Base-by-base conservation (phyloP, 2,888 invertebrate species). In the Gisinianus flammeolus region DNA sequence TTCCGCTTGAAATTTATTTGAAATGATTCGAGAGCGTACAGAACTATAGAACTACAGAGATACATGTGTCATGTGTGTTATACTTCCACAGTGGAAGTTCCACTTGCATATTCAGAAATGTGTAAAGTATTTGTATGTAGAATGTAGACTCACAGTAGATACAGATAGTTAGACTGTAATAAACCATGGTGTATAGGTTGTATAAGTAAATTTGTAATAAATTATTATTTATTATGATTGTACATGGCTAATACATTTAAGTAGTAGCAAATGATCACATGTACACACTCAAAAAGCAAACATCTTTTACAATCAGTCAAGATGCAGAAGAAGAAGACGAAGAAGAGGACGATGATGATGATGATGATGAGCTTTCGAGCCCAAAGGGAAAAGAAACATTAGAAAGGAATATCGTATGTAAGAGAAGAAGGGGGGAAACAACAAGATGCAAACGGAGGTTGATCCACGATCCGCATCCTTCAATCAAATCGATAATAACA, bases 391-490 rank as follows among this genome's bases (percentile, higher is more conserved):
- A 62, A 58, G 8, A 58, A 58, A 58, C 8, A 58, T 22, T 58
- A 58, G 22, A 58, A 56, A n/a, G n/a, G 19, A 56, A n/a, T 6
- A 56, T 8, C 6, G 35, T 8, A 35, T 2, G 44, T 16, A 44
- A 44, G 44, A 44, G 44, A 44, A 44, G 44, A 44, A 44, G 19
- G 5, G 58, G n/a, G n/a, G n/a, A n/a, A n/a, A n/a, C 58, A 6
- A 58, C 4, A 2, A n/a, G 35, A 31, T 67, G 31, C 6, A 68
- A 22, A 68, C 68, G 68, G 68, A 68, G 68, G 33, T 54, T 72
- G 72, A 72, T 62, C 72, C 58, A 62, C 72, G 72, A 72, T 62
- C 72, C 58, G 72, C 72, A 58, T 72, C 72, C 33, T 58, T 72
- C 72, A 72, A 72, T 72, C 72, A 72, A 72, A 72, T 62, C 72